These are phyloP conservation scores for Daptonema setosum DNA, from an alignment of 2,888 invertebrate genomes.

Conservation along the genomic window DNA sequence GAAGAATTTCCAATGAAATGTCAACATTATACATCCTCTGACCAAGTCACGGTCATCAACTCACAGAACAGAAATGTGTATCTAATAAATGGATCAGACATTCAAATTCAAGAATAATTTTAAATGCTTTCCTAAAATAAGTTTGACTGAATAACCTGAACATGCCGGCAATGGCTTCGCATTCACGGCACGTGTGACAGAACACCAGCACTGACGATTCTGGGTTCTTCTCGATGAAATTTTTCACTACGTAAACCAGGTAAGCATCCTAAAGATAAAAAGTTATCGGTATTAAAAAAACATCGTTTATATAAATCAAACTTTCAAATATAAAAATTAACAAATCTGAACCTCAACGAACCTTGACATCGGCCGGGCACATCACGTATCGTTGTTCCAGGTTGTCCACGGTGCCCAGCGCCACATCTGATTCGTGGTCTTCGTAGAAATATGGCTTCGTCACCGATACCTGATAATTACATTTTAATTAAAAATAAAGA, in stretches of 20 bases:
- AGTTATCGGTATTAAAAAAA: not conserved
- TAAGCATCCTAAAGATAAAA: no score
- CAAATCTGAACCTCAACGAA: no score
- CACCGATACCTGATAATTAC: no score
- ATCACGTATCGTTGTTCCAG: slow-evolving; percentile 67
- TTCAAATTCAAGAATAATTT: no score
- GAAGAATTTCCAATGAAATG: no score
- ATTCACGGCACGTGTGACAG: slow-evolving; percentile 55
- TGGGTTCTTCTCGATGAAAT: slow-evolving; percentile 48
- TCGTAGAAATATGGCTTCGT: slow-evolving; percentile 36
- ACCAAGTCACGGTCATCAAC: no score
- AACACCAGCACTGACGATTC: slow-evolving; percentile 74
- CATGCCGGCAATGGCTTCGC: slow-evolving; percentile 13
- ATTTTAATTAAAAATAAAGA: no score
- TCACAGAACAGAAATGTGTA: no score
- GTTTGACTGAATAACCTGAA: no score
- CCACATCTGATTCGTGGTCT: slow-evolving; percentile 20
- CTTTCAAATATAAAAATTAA: slow-evolving; percentile 43
- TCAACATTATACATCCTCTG: no score
- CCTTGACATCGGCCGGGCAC: slow-evolving; percentile 69
- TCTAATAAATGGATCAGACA: no score
- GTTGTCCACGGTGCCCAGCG: slow-evolving; percentile 41
- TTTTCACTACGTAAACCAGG: slow-evolving; percentile 32
- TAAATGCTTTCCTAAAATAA: no score
- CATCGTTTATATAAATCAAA: not conserved